These are phyloP conservation scores for Eulimnadia texana DNA, from an alignment of 1,140 invertebrate species.

Conservation along the genomic window DNA sequence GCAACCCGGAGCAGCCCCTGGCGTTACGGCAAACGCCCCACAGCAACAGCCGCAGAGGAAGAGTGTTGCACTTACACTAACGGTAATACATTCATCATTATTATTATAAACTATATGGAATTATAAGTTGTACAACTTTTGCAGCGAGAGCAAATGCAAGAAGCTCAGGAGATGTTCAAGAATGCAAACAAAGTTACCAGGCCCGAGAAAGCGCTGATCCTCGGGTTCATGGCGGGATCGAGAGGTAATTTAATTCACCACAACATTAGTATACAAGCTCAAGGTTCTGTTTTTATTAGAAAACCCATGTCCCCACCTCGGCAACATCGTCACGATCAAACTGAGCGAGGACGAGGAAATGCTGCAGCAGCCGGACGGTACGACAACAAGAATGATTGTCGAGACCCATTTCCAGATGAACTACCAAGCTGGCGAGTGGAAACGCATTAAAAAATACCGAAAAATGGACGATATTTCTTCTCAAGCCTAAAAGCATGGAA, in stretches of 20 bases:
- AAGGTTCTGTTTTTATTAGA: constrained; percentile 40
- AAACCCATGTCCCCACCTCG: constrained; percentile 85
- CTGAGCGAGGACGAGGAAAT: constrained; percentile 75
- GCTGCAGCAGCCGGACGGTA: constrained; percentile 55
- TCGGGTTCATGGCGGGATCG: constrained; percentile 95
- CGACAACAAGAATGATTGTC: constrained; percentile 55
- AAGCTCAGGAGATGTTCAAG: constrained; percentile 93
- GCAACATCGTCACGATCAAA: constrained; percentile 84
- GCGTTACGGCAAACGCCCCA: constrained; percentile 13
- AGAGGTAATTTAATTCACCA: constrained; percentile 42
- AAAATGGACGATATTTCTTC: constrained; percentile 18
- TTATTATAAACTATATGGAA: no score
- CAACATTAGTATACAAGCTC: neutral
- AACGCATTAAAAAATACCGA: constrained; percentile 59
- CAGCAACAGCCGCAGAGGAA: constrained; percentile 10
- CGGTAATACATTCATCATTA: constrained; percentile 38
- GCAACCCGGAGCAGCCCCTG: constrained; percentile 27
- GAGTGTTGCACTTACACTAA: constrained; percentile 52
- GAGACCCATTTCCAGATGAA: constrained; percentile 96
- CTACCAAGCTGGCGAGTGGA: constrained; percentile 87
- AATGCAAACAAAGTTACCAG: constrained; percentile 89
- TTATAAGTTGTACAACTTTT: constrained; percentile 12
- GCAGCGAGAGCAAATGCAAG: constrained; percentile 85
- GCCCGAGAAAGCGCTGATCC: constrained; percentile 89
- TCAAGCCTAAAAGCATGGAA: no score